A percentile compares a stretch with the other conserved stretches of the same genome.
These are phyloP conservation scores for Indri indri DNA, from an alignment of 2,113 vertebrate species.

Conservation along the genomic window DNA sequence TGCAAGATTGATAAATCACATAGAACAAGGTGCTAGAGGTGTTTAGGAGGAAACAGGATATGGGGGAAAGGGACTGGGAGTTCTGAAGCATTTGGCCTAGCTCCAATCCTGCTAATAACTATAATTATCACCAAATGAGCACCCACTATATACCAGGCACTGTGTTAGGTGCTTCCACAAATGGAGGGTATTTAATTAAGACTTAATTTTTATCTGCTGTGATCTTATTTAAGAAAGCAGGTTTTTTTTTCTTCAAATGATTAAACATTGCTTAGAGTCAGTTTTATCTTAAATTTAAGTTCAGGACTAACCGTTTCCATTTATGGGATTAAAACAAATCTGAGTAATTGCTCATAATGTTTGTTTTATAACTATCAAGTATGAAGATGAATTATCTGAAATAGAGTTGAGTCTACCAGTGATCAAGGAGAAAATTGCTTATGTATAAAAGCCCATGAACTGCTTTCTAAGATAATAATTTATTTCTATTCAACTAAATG, in stretches of 20 bases:
- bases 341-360: conserved; percentile 3
- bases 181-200: conserved; percentile 33
- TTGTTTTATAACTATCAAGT: conserved; percentile 8
- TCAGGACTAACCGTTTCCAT: conserved; percentile 25
- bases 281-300: conserved; percentile 36
- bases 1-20: not conserved
- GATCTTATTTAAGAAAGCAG: conserved; percentile 23
- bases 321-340: conserved; percentile 35
- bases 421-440: conserved; percentile 4
- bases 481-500: not conserved
- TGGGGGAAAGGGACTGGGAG: not conserved
- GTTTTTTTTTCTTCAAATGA: not conserved
- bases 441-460: not conserved
- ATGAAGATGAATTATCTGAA: conserved; percentile 19
- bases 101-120: conserved; percentile 29
- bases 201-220: conserved; percentile 42
- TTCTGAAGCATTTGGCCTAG: not conserved
- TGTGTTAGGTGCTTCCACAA: not conserved
- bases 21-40: not conserved
- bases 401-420: not conserved
- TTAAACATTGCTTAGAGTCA: conserved; percentile 36
- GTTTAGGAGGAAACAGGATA: not conserved
- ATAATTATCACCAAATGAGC: conserved; percentile 23
- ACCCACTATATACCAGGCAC: not conserved
- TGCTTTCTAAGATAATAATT: conserved; percentile 6